Percentiles rank a stretch among this genome's conserved stretches.
These are phyloP conservation scores for Yponomeuta evonymella DNA, from an alignment of 2,888 invertebrate genomes.

Conservation along the genomic window DNA sequence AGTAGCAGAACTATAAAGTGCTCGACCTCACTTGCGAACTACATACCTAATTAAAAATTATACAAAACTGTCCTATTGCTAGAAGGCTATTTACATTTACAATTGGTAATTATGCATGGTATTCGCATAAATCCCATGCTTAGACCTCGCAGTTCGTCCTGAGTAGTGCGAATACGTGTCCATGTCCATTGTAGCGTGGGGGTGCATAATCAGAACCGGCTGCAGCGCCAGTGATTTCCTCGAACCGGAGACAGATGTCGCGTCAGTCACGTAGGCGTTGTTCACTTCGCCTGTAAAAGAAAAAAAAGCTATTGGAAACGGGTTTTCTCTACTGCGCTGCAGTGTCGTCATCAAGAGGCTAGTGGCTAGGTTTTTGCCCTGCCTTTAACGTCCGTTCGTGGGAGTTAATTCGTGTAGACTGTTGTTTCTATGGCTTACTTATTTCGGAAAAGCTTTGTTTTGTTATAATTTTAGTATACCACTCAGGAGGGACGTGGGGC, in stretches of 20 bases:
- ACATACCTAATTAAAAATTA: neutral
- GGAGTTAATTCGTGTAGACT: too few relatives aligned
- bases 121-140: conserved; percentile 79
- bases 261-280: conserved; percentile 90
- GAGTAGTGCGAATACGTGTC: conserved; percentile 89
- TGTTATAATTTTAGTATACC: too few relatives aligned
- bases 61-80: neutral
- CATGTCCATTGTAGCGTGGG: conserved; percentile 77
- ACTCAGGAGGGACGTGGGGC: too few relatives aligned
- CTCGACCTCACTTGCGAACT: neutral
- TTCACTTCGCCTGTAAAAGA: conserved; percentile 87
- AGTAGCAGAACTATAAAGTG: conserved; percentile 8
- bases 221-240: conserved; percentile 91
- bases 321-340: neutral
- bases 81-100: conserved; percentile 34
- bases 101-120: conserved; percentile 84
- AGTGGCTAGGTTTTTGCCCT: neutral
- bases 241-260: conserved; percentile 88
- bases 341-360: conserved; percentile 3
- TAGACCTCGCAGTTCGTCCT: conserved; percentile 79
- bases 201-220: conserved; percentile 89
- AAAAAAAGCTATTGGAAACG: conserved; percentile 2
- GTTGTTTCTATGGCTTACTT: too few relatives aligned
- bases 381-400: too few relatives aligned
- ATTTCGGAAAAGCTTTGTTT: too few relatives aligned